Evolutionary conservation across 2,888 invertebrate genomes (phyloP).

Genomic region (Melanchra persicariae): DNA sequence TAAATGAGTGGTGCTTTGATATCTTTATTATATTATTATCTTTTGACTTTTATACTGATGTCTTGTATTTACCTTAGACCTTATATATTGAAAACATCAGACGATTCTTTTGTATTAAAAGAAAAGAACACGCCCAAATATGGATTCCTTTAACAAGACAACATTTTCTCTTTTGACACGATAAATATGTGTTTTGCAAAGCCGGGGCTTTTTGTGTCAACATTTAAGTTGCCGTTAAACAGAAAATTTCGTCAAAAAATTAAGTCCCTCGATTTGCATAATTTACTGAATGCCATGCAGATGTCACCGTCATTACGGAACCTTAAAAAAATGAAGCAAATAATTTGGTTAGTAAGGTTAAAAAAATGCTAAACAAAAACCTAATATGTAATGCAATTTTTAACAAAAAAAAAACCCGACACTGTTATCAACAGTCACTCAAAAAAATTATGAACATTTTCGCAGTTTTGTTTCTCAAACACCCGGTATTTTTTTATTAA

Average conservation of each 20-base stretch:
- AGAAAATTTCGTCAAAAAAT: conserved; percentile 26
- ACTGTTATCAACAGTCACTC: too few species aligned
- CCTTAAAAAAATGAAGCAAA: conserved; percentile 6
- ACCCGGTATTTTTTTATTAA: background rate
- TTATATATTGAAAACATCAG: background rate
- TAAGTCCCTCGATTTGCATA: conserved; percentile 47
- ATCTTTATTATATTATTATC: background rate
- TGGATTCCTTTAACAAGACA: conserved; percentile 26
- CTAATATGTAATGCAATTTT: background rate
- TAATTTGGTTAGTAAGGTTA: conserved; percentile 14
- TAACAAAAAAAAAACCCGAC: background rate
- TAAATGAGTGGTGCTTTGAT: background rate
- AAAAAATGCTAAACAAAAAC: background rate
- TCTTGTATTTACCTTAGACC: background rate
- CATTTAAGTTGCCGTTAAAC: conserved; percentile 24
- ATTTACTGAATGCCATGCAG: conserved; percentile 42
- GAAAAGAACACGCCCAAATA: conserved; percentile 21
- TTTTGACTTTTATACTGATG: background rate
- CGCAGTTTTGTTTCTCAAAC: background rate
- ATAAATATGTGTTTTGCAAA: conserved; percentile 45
- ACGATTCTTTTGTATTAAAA: background rate
- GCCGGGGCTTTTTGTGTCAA: conserved; percentile 16
- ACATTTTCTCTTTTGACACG: conserved; percentile 40
- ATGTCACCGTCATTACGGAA: conserved; percentile 23
- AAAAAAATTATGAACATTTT: background rate